Conservation (phyloP, 2,888 invertebrate species). For the Trichopoda pennipes region DNA sequence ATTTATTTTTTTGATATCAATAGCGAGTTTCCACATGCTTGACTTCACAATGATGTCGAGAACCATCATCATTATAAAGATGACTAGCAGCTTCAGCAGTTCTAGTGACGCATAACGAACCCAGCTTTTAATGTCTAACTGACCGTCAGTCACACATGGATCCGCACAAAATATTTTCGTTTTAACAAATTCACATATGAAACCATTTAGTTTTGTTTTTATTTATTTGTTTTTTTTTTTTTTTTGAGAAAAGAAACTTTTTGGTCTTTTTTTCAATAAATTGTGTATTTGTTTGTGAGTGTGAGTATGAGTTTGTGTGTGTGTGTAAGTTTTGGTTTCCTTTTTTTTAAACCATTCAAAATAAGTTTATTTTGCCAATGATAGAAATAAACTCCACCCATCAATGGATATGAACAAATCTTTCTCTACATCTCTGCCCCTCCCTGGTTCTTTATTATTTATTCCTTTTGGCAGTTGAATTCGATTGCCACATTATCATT, state of each 20-base stretch:
- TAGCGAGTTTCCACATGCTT: constrained; percentile 76
- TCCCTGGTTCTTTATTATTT: constrained; percentile 27
- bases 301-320: not conserved
- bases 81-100: constrained; percentile 65
- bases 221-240: constrained; percentile 28
- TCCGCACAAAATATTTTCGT: constrained; percentile 12
- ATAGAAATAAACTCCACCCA: constrained; percentile 64
- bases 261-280: constrained; percentile 23
- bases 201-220: constrained; percentile 41
- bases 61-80: constrained; percentile 58
- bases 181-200: constrained; percentile 60
- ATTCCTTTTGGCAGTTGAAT: constrained; percentile 50
- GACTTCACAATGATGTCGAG: constrained; percentile 74
- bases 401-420: constrained; percentile 26
- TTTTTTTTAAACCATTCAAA: constrained; percentile 42
- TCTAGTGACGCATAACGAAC: constrained; percentile 65
- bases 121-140: constrained; percentile 32
- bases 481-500: constrained; percentile 71
- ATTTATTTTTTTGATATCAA: constrained; percentile 42
- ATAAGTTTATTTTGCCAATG: constrained; percentile 56
- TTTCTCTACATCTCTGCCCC: not conserved
- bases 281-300: constrained; percentile 6
- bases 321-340: constrained; percentile 15
- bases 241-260: constrained; percentile 21
- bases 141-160: constrained; percentile 15